These are phyloP conservation scores for Pammene fasciana DNA, from an alignment of 2,888 invertebrate genomes.

Conservation along the genomic window DNA sequence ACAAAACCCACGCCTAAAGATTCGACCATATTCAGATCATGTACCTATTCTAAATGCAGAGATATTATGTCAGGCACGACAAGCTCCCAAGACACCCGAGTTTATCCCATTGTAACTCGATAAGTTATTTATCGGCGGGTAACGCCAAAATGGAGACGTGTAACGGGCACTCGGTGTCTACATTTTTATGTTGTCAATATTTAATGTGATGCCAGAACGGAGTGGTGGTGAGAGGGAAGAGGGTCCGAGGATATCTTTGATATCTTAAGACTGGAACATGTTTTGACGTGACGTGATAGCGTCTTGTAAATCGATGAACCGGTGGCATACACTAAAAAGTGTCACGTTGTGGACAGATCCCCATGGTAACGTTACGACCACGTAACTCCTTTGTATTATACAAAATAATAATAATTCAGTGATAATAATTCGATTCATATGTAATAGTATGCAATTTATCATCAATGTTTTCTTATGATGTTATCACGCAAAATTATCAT, in stretches of 20 bases:
- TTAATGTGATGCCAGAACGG: conserved; percentile 72
- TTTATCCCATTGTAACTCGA: conserved; percentile 79
- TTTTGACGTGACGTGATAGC: too few species aligned
- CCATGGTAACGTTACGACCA: too few species aligned
- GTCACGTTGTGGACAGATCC: too few species aligned
- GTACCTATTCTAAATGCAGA: conserved; percentile 22
- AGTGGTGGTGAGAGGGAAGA: conserved; percentile 45
- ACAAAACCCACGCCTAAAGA: conserved; percentile 8
- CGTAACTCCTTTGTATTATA: too few species aligned
- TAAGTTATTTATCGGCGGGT: conserved; percentile 81
- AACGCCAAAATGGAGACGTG: conserved; percentile 74
- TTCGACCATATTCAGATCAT: conserved; percentile 17
- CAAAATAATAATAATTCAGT: too few species aligned
- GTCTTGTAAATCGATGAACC: too few species aligned
- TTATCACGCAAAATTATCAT: too few species aligned
- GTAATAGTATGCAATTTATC: too few species aligned
- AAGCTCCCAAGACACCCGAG: conserved; percentile 56
- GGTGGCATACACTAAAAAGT: too few species aligned
- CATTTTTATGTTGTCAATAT: conserved; percentile 83
- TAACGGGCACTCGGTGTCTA: conserved; percentile 72
- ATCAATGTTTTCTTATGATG: too few species aligned
- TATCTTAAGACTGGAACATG: conserved; percentile 19
- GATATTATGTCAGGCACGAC: conserved; percentile 35
- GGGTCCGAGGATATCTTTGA: conserved; percentile 39
- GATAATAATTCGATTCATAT: too few species aligned